Evolutionary conservation across 2,797 vertebrate genomes (phyloP), one percentile per base, ranked within the genome.

Genomic region (Chelidonichthys spinosus): DNA sequence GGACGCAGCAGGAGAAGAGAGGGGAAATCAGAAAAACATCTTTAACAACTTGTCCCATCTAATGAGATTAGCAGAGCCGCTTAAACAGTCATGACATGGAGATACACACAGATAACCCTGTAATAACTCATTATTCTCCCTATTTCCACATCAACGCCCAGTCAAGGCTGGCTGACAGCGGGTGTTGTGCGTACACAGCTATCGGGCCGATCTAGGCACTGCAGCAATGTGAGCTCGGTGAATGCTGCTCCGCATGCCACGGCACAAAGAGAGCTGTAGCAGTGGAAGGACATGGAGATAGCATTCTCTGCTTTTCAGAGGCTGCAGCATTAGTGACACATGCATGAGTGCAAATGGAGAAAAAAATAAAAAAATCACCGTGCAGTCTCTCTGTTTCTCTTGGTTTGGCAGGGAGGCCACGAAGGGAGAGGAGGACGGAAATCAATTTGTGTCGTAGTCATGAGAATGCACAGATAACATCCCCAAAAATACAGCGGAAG

Each of bases 11-110:
- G 84, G 72, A 87, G 82, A 87, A 72, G 84, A 76, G 76, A 68
- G 85, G 59, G 87, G 85, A 86, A 90, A 90, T 92, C 89, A 85
- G 90, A 91, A 92, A 25, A 92, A 93, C 90, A 93, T 93, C 90
- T 94, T 93, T 88, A 91, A 91, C 92, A 91, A 91, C 85, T 90
- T 94, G 92, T 91, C 90, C 93, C 90, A 90, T 92, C 91, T 93
- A 95, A 94, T 93, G 89, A 94, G 93, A 94, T 94, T 94, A 94
- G 85, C 88, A 61, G 83, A 92, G 88, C 81, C 71, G 90, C 89
- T 92, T 92, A 90, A 86, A 81, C 83, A 92, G 91, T 92, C 88
- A 77, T 91, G 92, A 92, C 90, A 91, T 84, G 79, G 85, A 94
- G 92, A 95, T 92, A 87, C 91, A 91, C 91, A 89, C 87, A 85